Evolutionary conservation across 2,888 invertebrate genomes (phyloP).

Genomic region (Stictocephala bisonia): DNA sequence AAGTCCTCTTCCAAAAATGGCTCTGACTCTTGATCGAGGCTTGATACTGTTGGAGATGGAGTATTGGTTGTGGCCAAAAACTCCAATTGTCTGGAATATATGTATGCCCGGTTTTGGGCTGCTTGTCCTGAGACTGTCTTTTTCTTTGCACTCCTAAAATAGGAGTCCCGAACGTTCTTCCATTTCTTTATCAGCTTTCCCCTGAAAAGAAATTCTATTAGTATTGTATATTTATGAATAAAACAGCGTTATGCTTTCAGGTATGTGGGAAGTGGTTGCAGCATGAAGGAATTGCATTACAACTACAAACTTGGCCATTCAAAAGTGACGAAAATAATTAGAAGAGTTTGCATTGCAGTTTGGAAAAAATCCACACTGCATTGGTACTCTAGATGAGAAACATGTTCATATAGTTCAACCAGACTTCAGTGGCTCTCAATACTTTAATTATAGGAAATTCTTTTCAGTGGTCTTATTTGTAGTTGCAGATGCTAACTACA

Average conservation of each 20-base stretch:
- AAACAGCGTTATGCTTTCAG: conserved; percentile 8
- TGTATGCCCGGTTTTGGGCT: not conserved
- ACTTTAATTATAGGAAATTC: conserved; percentile 14
- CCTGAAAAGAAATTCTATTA: no score
- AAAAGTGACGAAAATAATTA: conserved; percentile 41
- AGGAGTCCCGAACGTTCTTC: conserved; percentile 12
- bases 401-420: not conserved
- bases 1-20: not conserved
- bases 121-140: conserved; percentile 8
- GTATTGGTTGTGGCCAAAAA: not conserved
- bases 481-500: conserved; percentile 47
- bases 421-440: conserved; percentile 13
- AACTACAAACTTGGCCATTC: conserved; percentile 46
- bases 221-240: not conserved
- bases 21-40: not conserved
- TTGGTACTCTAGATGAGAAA: conserved; percentile 14
- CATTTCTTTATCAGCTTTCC: conserved; percentile 26
- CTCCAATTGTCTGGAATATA: not conserved
- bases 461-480: conserved; percentile 42
- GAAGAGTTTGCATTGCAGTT: conserved; percentile 29
- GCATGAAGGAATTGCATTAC: conserved; percentile 43
- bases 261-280: conserved; percentile 47
- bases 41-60: not conserved
- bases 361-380: conserved; percentile 33
- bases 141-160: not conserved